A percentile compares a stretch with the other conserved stretches of the same genome.
These are phyloP conservation scores for Cheilosia grossa DNA, from an alignment of 2,888 invertebrate species.

Conservation along the genomic window DNA sequence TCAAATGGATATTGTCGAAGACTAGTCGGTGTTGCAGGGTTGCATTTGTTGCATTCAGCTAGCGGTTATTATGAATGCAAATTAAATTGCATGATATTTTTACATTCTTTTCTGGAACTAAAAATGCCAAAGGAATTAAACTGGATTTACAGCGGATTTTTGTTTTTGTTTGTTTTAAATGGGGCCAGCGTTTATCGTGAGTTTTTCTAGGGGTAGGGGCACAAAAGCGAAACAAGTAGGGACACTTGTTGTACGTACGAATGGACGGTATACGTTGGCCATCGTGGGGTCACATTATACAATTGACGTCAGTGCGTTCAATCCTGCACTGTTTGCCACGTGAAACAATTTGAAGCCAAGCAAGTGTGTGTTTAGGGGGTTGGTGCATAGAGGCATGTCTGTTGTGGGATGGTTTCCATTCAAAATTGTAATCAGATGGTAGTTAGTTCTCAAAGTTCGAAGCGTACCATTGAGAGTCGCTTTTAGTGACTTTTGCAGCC, in stretches of 20 bases:
- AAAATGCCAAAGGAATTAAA: constrained; percentile 22
- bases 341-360: too few species aligned
- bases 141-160: constrained; percentile 26
- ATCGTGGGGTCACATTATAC: background rate
- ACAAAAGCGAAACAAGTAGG: background rate
- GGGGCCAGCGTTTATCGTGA: constrained; percentile 3
- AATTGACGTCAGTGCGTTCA: background rate
- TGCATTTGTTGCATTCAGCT: constrained; percentile 45
- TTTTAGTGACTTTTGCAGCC: too few species aligned
- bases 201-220: background rate
- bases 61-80: constrained; percentile 37
- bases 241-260: constrained; percentile 9
- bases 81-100: constrained; percentile 38
- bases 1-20: constrained; percentile 1
- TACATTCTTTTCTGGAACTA: constrained; percentile 1
- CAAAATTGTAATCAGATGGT: too few species aligned
- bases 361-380: too few species aligned
- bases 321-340: too few species aligned
- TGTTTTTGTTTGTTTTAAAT: background rate
- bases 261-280: background rate
- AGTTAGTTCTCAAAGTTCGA: too few species aligned
- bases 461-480: too few species aligned
- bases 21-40: constrained; percentile 6
- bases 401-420: too few species aligned
- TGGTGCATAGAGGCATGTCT: too few species aligned